Conservation (phyloP, 2,113 vertebrate species). For the Xenus cinereus region DNA sequence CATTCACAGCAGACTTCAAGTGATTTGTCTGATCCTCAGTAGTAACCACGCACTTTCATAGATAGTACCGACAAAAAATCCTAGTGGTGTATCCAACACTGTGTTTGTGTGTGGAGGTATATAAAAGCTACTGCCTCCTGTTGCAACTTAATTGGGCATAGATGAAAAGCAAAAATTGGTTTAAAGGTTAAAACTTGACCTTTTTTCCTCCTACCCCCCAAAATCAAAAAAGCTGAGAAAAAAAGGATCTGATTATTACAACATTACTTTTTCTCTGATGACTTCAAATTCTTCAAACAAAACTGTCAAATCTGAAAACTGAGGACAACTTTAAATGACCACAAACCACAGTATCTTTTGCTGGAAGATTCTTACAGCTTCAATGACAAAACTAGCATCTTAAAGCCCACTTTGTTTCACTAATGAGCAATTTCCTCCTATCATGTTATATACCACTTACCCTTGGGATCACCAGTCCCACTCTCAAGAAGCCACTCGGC, state of each 20-base stretch:
- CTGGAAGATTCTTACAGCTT: background rate
- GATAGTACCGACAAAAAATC: background rate
- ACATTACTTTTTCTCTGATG: background rate
- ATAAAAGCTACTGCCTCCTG: background rate
- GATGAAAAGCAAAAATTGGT: background rate
- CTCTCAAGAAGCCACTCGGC: background rate
- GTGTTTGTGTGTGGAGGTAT: background rate
- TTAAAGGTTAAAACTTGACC: background rate
- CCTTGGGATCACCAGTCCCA: background rate
- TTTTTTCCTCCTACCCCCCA: background rate
- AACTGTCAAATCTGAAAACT: background rate
- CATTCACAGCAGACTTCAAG: background rate
- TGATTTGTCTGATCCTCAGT: background rate
- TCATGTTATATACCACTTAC: background rate
- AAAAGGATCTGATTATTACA: background rate
- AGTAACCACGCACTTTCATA: background rate
- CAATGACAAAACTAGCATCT: background rate
- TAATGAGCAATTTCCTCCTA: background rate
- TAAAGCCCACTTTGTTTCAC: background rate
- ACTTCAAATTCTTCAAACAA: background rate
- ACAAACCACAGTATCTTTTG: background rate
- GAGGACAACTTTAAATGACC: background rate
- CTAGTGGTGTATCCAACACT: background rate
- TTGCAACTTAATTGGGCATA: background rate
- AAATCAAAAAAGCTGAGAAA: background rate